Evolutionary conservation across 2,888 invertebrate species (phyloP).

Genomic region (Cryptus viduatorius): DNA sequence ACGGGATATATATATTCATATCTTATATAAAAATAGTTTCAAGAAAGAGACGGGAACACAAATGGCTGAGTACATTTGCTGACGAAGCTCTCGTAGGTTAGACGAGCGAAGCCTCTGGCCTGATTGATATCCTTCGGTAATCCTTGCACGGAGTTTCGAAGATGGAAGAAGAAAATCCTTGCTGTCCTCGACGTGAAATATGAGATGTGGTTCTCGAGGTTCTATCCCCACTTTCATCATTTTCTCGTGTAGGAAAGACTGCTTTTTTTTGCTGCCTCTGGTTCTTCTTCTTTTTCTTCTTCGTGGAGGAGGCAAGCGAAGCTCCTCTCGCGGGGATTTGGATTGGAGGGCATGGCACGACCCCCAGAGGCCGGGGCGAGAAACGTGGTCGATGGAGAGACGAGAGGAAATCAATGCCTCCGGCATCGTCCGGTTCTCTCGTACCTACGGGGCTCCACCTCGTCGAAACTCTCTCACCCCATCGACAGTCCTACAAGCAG

Average conservation of each 20-base stretch:
- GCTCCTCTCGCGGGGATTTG: slow-evolving; percentile 78
- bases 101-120: slow-evolving; percentile 65
- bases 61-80: slow-evolving; percentile 39
- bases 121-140: slow-evolving; percentile 82
- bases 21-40: not conserved
- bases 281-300: slow-evolving; percentile 54
- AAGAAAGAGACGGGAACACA: slow-evolving; percentile 2
- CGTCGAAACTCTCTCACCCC: slow-evolving; percentile 40
- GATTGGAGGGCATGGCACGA: slow-evolving; percentile 76
- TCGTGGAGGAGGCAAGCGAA: not conserved
- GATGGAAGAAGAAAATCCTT: slow-evolving; percentile 81
- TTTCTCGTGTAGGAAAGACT: slow-evolving; percentile 44
- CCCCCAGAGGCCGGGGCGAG: slow-evolving; percentile 75
- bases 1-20: not conserved
- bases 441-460: slow-evolving; percentile 64
- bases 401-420: slow-evolving; percentile 85
- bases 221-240: slow-evolving; percentile 22
- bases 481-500: not conserved
- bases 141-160: slow-evolving; percentile 79
- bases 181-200: slow-evolving; percentile 83
- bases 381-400: slow-evolving; percentile 83
- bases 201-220: slow-evolving; percentile 77
- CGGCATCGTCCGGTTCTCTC: slow-evolving; percentile 76
- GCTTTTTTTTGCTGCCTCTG: slow-evolving; percentile 31
- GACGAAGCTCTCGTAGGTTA: slow-evolving; percentile 19